phyloP scores from a whole-genome alignment of 2,113 vertebrate genomes.

The Gopherus evgoodei region DNA sequence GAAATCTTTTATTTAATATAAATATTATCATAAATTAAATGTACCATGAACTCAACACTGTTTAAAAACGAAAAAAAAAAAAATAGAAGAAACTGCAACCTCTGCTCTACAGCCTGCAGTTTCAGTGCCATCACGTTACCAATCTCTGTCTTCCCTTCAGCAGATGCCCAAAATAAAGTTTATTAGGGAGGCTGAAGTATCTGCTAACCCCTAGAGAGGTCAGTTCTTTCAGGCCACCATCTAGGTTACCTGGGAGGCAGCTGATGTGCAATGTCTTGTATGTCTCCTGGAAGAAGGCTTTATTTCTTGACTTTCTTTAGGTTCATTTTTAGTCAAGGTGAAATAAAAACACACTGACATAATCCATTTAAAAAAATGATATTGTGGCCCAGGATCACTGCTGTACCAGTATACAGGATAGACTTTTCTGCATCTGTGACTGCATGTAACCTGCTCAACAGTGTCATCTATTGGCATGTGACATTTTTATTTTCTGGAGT shows the following conservation, averaged over 20 bases:
- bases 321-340: background rate
- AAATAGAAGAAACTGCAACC: background rate
- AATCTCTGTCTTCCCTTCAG: background rate
- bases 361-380: background rate
- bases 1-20: too few relatives aligned
- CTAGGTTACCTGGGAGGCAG: background rate
- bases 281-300: background rate
- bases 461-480: background rate
- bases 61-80: background rate
- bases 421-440: background rate
- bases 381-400: background rate
- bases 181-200: background rate
- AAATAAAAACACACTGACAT: background rate
- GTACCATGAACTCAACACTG: background rate
- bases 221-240: background rate
- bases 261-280: background rate
- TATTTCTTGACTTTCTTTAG: background rate
- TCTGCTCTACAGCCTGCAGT: background rate
- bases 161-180: background rate
- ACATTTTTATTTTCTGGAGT: background rate
- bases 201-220: background rate
- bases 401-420: background rate
- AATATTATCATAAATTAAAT: background rate
- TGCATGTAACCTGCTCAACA: background rate
- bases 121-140: background rate